Percentiles rank a stretch among this genome's conserved stretches.
Conservation (phyloP, 2,888 invertebrate genomes). For the Andrena haemorrhoa region DNA sequence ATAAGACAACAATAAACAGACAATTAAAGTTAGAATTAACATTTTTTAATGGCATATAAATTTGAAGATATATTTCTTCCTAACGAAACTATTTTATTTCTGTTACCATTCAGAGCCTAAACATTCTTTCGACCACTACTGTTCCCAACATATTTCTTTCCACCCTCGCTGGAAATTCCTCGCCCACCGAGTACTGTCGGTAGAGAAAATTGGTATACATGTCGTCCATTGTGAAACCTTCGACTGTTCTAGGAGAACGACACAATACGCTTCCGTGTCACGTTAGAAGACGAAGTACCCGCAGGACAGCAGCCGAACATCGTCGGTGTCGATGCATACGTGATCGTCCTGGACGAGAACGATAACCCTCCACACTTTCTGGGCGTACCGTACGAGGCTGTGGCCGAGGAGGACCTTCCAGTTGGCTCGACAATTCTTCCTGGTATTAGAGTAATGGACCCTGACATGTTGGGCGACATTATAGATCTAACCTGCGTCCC, state of each 20-base stretch:
- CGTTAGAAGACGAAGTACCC: slow-evolving; percentile 91
- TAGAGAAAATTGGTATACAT: no score
- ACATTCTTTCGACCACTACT: no score
- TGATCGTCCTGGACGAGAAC: slow-evolving; percentile 95
- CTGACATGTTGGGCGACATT: slow-evolving; percentile 92
- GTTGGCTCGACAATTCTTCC: slow-evolving; percentile 90
- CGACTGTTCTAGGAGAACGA: slow-evolving; percentile 88
- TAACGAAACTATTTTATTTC: background rate
- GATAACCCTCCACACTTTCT: slow-evolving; percentile 91
- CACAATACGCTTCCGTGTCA: slow-evolving; percentile 92
- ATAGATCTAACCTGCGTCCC: slow-evolving; percentile 90
- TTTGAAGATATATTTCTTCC: background rate
- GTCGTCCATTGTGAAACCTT: background rate
- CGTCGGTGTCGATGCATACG: slow-evolving; percentile 91
- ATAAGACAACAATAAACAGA: no score
- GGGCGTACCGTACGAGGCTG: slow-evolving; percentile 92
- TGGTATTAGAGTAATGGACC: slow-evolving; percentile 91
- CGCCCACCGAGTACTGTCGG: no score
- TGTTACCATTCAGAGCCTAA: no score
- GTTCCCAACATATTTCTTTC: no score
- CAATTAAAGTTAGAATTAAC: no score
- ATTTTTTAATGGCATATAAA: background rate
- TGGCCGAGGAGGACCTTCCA: slow-evolving; percentile 91
- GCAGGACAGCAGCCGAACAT: slow-evolving; percentile 88
- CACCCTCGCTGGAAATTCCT: no score